phyloP scores from a whole-genome alignment of 2,797 vertebrate species.

The Mionectes olivaceus region DNA sequence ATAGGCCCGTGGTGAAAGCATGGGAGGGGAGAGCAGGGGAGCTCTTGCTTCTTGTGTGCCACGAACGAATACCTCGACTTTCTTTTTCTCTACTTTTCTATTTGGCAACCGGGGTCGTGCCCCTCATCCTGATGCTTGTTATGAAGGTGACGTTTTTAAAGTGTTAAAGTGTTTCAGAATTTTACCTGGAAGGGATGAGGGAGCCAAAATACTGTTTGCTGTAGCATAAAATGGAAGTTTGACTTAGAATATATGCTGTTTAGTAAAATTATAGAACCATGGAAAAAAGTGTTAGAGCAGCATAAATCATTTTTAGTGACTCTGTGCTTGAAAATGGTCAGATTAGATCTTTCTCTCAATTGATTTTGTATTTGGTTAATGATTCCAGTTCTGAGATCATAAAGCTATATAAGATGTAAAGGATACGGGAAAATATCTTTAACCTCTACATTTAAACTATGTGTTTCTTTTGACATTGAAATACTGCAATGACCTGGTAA shows the following conservation, averaged over 20 bases:
- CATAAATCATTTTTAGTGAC: conserved; percentile 67
- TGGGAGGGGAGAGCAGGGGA: not conserved
- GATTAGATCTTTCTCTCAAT: conserved; percentile 72
- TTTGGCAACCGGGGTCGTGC: not conserved
- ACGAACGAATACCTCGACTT: not conserved
- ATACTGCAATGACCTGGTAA: conserved; percentile 77
- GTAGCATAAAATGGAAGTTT: conserved; percentile 37
- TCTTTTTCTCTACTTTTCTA: conserved; percentile 3
- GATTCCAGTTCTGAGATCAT: conserved; percentile 69
- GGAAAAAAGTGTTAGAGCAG: conserved; percentile 63
- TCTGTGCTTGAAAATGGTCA: not conserved
- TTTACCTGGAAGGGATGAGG: not conserved
- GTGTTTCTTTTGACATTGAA: conserved; percentile 81
- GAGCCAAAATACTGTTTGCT: not conserved
- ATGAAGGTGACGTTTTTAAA: not conserved
- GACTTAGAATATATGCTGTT: conserved; percentile 36
- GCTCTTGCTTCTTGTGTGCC: not conserved
- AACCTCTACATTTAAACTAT: conserved; percentile 75
- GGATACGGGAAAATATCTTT: conserved; percentile 75
- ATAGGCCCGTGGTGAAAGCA: conserved; percentile 29
- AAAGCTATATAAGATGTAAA: conserved; percentile 71
- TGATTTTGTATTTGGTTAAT: conserved; percentile 77
- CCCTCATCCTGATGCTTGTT: conserved; percentile 9
- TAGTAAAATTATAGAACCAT: conserved; percentile 55
- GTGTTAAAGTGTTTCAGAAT: not conserved